Base-by-base conservation (phyloP, 2,888 invertebrate genomes). In the Drosophila lacicola region DNA sequence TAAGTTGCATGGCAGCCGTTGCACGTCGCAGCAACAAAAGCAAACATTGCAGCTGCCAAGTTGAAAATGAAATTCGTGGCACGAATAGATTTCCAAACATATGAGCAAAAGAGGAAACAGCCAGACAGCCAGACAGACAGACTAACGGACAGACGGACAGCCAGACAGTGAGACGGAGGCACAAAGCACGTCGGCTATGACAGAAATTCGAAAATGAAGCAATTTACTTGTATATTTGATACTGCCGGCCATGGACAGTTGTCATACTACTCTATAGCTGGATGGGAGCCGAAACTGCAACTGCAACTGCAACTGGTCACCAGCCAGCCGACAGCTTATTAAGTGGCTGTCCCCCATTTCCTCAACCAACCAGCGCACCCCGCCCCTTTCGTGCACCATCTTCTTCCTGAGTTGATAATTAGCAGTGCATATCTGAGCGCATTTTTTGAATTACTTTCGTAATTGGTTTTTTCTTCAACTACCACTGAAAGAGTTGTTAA, bases 1-100 rank as follows among this genome's bases (percentile, higher is more conserved):
- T 89, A 84, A 84, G 88, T 89, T 84, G 80, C 86, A 83, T 89
- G 83, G 86, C 90, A 83, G 86, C 90, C 88, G 88, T 75, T 79
- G 90, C 83, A 89, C 82, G 88, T 82, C 64, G 67, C 70, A 76
- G 68, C 88, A 80, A 67, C 82, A 82, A 82, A 70, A 71, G 72
- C 76, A 78, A 79, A 76, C 69, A 66, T 69, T 86, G 71, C 83
- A 86, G 86, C 83, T 84, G 83, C 83, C 83, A 88, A 88, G 81
- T 78, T 80, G 88, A 78, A 84, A 84, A 84, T 84, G 81, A 84
- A 84, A 83, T 83, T 88, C 86, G 83, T 83, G 87, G 88, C 88
- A 88, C 88, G 88, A 83, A 88, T 83, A 82, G 82, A 88, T 82
- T 85, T 82, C 42, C 68, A 80, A 80, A 80, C 83, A 82, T 85